phyloP scores from a whole-genome alignment of 1,140 invertebrate genomes.

The Littorina saxatilis region DNA sequence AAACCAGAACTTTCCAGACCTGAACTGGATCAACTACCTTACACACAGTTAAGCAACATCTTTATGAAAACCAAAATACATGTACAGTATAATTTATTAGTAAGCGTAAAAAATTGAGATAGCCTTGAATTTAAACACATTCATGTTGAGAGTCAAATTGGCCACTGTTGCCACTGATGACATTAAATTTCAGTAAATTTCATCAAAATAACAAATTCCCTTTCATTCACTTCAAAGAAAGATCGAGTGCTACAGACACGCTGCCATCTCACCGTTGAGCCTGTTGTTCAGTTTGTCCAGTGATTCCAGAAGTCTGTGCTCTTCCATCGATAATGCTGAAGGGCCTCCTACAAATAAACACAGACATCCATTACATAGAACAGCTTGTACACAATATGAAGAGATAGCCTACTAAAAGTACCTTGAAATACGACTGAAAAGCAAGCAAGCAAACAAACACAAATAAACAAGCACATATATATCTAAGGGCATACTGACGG shows the following conservation, averaged over 20 bases:
- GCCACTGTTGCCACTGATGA: no score
- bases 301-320: constrained; percentile 69
- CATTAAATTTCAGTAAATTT: no score
- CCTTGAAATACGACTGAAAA: background rate
- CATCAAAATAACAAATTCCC: no score
- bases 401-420: no score
- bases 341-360: constrained; percentile 61
- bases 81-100: background rate
- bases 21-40: no score
- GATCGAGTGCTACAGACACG: no score
- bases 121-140: no score
- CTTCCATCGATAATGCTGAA: constrained; percentile 71
- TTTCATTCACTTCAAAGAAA: no score
- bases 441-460: background rate
- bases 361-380: background rate
- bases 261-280: constrained; percentile 68
- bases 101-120: background rate
- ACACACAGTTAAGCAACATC: background rate
- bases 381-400: background rate
- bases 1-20: no score
- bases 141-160: background rate
- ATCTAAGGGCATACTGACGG: background rate
- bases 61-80: background rate
- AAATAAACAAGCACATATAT: background rate
- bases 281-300: constrained; percentile 72